Evolutionary conservation across 2,888 invertebrate genomes (phyloP).

Genomic region (Luffia ferchaultella): DNA sequence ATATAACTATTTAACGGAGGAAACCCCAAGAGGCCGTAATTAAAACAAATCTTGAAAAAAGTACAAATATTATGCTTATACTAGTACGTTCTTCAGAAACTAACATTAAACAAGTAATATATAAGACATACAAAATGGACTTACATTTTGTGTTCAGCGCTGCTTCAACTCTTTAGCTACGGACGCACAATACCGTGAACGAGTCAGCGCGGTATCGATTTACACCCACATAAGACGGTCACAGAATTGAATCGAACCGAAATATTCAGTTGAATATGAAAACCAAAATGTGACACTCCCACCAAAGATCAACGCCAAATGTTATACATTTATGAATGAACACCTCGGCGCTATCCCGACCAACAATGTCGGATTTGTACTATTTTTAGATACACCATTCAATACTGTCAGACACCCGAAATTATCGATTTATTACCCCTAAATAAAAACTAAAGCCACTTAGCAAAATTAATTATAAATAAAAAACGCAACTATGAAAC

Average conservation of each 20-base stretch:
- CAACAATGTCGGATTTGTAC: constrained; percentile 32
- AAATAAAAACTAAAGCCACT: neutral
- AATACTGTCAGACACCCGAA: constrained; percentile 11
- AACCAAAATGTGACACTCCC: neutral
- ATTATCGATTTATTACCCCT: constrained; percentile 7
- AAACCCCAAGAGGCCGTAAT: too few species aligned
- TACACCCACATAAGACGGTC: neutral
- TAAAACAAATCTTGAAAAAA: too few species aligned
- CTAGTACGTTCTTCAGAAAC: too few species aligned
- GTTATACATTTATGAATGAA: constrained; percentile 57
- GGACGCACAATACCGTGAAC: neutral
- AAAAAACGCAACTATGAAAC: neutral
- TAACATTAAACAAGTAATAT: neutral
- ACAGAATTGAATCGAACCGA: neutral
- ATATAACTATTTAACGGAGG: too few species aligned
- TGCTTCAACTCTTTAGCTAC: neutral
- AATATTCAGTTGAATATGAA: neutral
- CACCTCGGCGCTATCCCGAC: constrained; percentile 33
- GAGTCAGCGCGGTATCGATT: neutral
- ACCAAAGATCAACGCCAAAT: constrained; percentile 35
- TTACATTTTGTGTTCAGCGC: neutral
- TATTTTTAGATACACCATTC: constrained; percentile 40
- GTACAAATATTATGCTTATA: too few species aligned
- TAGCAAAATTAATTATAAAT: neutral
- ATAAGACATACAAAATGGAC: neutral